Evolutionary conservation across 2,797 vertebrate genomes (phyloP).

Genomic region (Columba guinea): DNA sequence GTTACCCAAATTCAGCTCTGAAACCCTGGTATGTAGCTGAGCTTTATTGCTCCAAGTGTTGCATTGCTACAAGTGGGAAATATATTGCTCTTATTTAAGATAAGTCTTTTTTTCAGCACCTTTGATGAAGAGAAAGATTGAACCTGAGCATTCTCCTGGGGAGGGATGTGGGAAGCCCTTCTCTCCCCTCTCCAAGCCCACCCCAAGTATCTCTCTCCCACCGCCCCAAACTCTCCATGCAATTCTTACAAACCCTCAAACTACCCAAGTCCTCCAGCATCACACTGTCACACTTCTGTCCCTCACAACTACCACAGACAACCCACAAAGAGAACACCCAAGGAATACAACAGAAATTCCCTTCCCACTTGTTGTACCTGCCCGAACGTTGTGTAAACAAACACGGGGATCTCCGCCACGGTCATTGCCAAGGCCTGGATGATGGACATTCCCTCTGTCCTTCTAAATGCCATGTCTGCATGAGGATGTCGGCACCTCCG

Average conservation of each 20-base stretch:
- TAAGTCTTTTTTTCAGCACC: not conserved
- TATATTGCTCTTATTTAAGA: not conserved
- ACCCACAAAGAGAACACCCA: not conserved
- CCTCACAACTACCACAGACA: not conserved
- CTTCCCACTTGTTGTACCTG: constrained; percentile 81
- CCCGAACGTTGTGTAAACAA: constrained; percentile 95
- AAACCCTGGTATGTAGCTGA: not conserved
- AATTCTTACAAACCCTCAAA: not conserved
- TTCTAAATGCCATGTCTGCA: constrained; percentile 87
- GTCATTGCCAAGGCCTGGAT: constrained; percentile 99
- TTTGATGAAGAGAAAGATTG: not conserved
- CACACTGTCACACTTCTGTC: not conserved
- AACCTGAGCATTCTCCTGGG: not conserved
- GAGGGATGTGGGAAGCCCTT: not conserved
- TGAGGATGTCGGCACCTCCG: not conserved
- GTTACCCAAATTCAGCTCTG: not conserved
- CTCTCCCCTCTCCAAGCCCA: not conserved
- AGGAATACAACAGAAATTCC: not conserved
- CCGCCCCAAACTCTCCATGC: not conserved
- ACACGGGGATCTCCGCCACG: constrained; percentile 97
- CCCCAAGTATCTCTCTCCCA: not conserved
- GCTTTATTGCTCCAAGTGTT: not conserved
- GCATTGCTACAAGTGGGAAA: not conserved
- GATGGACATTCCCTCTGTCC: constrained; percentile 89
- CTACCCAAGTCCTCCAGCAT: not conserved